Conservation (phyloP, 2,888 invertebrate genomes). For the Rotaria magnacalcarata region DNA sequence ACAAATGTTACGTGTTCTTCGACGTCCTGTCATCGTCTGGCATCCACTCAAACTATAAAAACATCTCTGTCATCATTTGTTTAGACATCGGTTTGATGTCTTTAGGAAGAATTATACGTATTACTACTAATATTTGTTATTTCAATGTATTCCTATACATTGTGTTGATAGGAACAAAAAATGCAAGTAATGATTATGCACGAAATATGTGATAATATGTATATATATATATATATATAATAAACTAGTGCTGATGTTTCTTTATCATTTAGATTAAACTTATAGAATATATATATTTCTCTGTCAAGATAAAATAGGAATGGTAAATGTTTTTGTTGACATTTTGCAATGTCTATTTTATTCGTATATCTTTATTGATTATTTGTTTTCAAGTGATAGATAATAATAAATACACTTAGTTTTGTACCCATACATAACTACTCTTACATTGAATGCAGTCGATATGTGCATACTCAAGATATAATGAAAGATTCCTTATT, state of each 20-base stretch:
- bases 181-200: too few species aligned
- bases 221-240: too few species aligned
- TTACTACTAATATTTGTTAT: background rate
- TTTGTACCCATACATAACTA: background rate
- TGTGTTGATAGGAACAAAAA: background rate
- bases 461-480: too few species aligned
- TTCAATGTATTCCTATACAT: background rate
- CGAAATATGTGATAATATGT: too few species aligned
- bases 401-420: background rate
- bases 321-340: background rate
- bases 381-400: background rate
- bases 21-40: slow-evolving; percentile 5
- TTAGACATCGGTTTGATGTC: background rate
- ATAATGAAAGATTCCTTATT: too few species aligned
- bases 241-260: background rate
- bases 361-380: background rate
- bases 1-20: slow-evolving; percentile 31
- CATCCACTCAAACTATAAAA: slow-evolving; percentile 22
- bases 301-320: background rate
- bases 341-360: background rate
- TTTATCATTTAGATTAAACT: background rate
- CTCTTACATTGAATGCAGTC: too few species aligned
- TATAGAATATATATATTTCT: background rate
- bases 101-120: background rate
- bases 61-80: background rate